Percentiles rank a stretch among this genome's conserved stretches.
phyloP scores from a whole-genome alignment of 2,888 invertebrate species.

The Agriopis aurantiaria region DNA sequence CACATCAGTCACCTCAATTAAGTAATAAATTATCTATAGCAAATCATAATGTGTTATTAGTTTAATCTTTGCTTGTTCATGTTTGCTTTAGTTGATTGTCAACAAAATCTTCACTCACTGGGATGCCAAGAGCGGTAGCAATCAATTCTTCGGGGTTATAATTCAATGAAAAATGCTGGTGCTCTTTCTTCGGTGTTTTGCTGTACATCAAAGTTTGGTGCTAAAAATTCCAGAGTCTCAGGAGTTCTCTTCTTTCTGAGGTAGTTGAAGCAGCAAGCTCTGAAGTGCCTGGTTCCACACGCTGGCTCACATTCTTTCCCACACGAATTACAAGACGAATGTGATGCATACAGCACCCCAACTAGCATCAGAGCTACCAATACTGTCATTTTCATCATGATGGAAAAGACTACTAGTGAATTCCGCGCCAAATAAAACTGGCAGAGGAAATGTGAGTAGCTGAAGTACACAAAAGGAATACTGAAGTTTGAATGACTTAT shows the following conservation, averaged over 20 bases:
- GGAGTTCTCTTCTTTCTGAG: slow-evolving; percentile 84
- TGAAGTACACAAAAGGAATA: slow-evolving; percentile 2
- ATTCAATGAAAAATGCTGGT: slow-evolving; percentile 23
- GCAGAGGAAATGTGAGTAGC: neutral
- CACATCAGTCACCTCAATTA: neutral
- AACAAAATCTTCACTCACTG: neutral
- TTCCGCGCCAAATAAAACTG: neutral
- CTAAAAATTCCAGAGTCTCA: slow-evolving; percentile 49
- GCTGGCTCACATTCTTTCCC: slow-evolving; percentile 88
- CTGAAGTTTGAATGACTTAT: slow-evolving; percentile 22
- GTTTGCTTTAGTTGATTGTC: slow-evolving; percentile 9
- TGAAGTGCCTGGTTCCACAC: slow-evolving; percentile 88
- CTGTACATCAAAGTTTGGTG: slow-evolving; percentile 10
- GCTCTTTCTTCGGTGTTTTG: neutral
- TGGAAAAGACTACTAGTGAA: neutral
- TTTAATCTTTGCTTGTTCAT: neutral
- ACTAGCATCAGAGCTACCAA: slow-evolving; percentile 18
- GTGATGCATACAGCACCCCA: slow-evolving; percentile 68
- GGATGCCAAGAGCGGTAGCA: neutral
- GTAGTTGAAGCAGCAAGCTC: slow-evolving; percentile 90
- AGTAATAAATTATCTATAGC: neutral
- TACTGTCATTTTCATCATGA: slow-evolving; percentile 17
- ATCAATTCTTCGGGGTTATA: slow-evolving; percentile 18
- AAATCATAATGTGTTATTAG: neutral
- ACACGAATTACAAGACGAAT: slow-evolving; percentile 87